Base-by-base conservation (phyloP, 1,140 invertebrate species). In the Lanistes nyassanus region DNA sequence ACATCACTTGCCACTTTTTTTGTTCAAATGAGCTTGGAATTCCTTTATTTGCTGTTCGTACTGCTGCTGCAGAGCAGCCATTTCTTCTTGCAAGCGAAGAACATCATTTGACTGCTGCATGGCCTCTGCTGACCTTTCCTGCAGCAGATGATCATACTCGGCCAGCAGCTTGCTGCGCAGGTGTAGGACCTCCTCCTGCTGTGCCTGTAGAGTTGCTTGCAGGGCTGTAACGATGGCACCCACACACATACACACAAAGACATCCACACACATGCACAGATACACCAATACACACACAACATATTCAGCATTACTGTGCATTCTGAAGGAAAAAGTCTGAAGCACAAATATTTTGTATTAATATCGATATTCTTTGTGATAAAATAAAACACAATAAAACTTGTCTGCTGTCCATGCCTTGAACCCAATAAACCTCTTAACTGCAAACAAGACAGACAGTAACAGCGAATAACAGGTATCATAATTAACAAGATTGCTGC, bases 131-230 rank as follows among this genome's bases (percentile, higher is more conserved):
- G 82, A 75, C 26, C 83, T 72, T 2, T 76, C 37, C 9, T 80
- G 73, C 68, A 84, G 67, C 62, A 84, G 71, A 39, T 79, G 78
- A 65, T 83, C 81, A 67, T 86, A 83, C 62, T 87, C 86, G 7
- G 75, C 62, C 13, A 85, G 68, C 70, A 85, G 71, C 42, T 73
- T 67, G 26, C 79, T 79, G 11, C 84, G 78, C 13, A 86, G 74
- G 9, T 71, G 66, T 21, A 71, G 34, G 56, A 87, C 82, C 56
- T 87, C 84, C 37, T 84, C 81, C 65, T 82, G 70, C 79, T 87
- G 85, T 7, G 34, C 74, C 58, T 83, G 81, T 39, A 85, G 68
- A 16, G 78, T 69, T 34, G 79, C 64, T 37, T 78, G 79, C 21
- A 84, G 77, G 79, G 81, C 85, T 86, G 75, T 13, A 79, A 75